These are phyloP conservation scores for Dolichotis patagonum DNA, from an alignment of 2,113 vertebrate genomes.

Conservation along the genomic window DNA sequence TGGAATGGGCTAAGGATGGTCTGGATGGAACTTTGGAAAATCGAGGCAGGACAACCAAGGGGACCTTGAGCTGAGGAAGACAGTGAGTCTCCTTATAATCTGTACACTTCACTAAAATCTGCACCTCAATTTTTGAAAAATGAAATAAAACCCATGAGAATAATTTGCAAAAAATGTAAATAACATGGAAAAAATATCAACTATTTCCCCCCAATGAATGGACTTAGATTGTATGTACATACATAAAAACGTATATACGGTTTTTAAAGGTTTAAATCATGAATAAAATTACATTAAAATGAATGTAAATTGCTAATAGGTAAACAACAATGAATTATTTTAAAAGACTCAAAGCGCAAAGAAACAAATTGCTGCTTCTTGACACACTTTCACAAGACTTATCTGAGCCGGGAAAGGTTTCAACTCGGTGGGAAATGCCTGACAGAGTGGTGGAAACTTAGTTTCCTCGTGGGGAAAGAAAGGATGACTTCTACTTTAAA, in stretches of 20 bases:
- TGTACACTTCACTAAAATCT: background rate
- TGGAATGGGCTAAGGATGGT: background rate
- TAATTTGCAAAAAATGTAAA: conserved; percentile 13
- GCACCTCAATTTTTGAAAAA: background rate
- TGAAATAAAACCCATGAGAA: background rate
- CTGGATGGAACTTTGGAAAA: background rate
- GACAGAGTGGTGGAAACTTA: conserved; percentile 22
- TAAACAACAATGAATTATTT: background rate
- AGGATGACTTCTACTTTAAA: conserved; percentile 63
- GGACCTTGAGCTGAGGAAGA: background rate
- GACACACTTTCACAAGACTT: background rate
- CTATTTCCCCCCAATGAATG: conserved; percentile 8
- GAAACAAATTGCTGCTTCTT: background rate
- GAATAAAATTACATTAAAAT: conserved; percentile 11
- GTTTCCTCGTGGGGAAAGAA: background rate
- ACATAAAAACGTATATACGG: no score
- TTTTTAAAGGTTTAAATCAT: background rate
- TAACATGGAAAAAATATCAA: conserved; percentile 1
- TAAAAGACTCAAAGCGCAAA: background rate
- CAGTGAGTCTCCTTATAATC: background rate
- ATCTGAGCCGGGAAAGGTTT: background rate
- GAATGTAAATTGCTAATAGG: background rate
- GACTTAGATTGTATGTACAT: background rate
- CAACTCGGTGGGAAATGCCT: conserved; percentile 5
- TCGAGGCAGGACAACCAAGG: background rate